Percentiles rank a stretch among this genome's conserved stretches.
Conservation (phyloP, 2,797 vertebrate species). For the Muscicapa striata region DNA sequence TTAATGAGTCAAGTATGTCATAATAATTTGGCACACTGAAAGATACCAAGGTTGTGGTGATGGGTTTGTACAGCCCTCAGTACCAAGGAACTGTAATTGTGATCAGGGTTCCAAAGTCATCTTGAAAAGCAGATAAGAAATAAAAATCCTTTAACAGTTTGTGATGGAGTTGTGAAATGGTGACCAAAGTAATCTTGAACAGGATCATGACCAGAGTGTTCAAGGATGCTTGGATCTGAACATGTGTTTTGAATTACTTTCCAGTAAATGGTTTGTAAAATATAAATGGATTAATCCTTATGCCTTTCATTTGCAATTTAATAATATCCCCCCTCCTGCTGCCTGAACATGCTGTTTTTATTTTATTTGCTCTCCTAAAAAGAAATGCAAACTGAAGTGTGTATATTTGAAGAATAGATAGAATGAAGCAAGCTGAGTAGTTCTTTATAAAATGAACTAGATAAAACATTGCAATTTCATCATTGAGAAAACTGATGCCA, state of each 20-base stretch:
- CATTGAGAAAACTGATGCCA: background rate
- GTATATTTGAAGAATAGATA: background rate
- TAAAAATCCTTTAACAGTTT: background rate
- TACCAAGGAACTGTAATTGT: background rate
- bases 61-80: conserved; percentile 18
- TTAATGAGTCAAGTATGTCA: conserved; percentile 51
- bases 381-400: background rate
- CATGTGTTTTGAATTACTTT: background rate
- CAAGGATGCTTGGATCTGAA: background rate
- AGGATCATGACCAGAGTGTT: background rate
- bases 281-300: background rate
- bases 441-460: background rate
- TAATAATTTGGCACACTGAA: conserved; percentile 53
- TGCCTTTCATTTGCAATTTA: background rate
- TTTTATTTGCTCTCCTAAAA: background rate
- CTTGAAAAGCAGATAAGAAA: background rate
- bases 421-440: background rate
- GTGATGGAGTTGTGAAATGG: background rate
- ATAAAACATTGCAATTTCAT: background rate
- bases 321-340: background rate
- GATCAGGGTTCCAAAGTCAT: background rate
- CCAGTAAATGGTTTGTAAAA: background rate
- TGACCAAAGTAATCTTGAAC: background rate
- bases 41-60: background rate
- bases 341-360: background rate